phyloP scores from a whole-genome alignment of 2,113 vertebrate species.

The Acanthochromis polyacanthus region DNA sequence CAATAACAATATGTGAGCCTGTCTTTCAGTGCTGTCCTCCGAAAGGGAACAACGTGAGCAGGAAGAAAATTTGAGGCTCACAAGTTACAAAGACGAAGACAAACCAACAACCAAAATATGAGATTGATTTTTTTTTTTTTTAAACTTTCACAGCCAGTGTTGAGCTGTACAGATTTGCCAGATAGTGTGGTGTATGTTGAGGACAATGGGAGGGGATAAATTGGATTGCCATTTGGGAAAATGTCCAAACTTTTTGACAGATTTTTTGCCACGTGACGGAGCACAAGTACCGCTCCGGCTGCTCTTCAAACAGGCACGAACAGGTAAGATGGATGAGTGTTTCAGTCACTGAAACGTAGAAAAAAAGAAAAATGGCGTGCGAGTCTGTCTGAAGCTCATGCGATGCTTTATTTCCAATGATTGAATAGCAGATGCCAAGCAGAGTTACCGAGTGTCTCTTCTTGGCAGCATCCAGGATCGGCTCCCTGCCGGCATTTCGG shows the following conservation, averaged over 20 bases:
- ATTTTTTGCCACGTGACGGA: constrained; percentile 55
- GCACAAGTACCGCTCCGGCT: constrained; percentile 58
- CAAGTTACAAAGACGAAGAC: constrained; percentile 42
- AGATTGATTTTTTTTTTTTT: constrained; percentile 25
- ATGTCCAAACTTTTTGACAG: constrained; percentile 56
- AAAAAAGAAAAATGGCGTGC: constrained; percentile 69
- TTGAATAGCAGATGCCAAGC: constrained; percentile 79
- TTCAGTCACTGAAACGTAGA: constrained; percentile 74
- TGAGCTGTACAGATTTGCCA: constrained; percentile 69
- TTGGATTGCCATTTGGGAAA: constrained; percentile 40
- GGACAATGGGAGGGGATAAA: constrained; percentile 40
- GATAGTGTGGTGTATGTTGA: constrained; percentile 52
- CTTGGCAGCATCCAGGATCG: constrained; percentile 74
- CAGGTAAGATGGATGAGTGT: constrained; percentile 77
- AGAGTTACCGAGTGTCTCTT: constrained; percentile 87
- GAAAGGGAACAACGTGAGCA: constrained; percentile 37
- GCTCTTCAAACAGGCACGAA: constrained; percentile 71
- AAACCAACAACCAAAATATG: constrained; percentile 59
- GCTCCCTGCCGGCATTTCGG: constrained; percentile 79
- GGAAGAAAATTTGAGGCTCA: constrained; percentile 65
- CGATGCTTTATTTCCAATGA: constrained; percentile 83
- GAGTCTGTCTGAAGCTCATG: constrained; percentile 84
- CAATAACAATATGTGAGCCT: constrained; percentile 54
- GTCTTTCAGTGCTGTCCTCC: constrained; percentile 52
- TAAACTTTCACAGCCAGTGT: constrained; percentile 56